Base-by-base conservation (phyloP, 1,140 invertebrate species). In the Sogatella furcifera region DNA sequence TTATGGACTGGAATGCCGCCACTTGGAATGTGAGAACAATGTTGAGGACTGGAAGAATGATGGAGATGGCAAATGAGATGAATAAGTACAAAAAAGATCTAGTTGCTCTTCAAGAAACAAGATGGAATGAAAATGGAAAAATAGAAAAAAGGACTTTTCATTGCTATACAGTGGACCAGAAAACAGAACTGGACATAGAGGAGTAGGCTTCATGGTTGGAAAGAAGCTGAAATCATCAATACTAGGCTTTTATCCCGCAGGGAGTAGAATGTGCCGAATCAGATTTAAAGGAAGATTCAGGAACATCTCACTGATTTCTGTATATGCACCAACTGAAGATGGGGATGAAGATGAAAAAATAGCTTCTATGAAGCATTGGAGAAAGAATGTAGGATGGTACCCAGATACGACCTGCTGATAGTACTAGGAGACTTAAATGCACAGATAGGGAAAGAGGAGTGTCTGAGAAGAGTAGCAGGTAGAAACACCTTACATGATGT, bases 311-410 rank as follows among this genome's bases (percentile, higher is more conserved):
- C 5, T 46, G 5, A 46, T 46, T 13, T 46, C 19, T 5, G 19
- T 13, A 46, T 46, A 19, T 46, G 44, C n/a, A 46, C 44, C n/a
- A 46, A 15, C 44, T 46, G 19, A 46, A 13, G 44, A 46, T 46
- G 44, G 19, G 13, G 44, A 46, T 4, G 19, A 46, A 46, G 44
- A 10, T 31, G 31, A 31, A 31, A 31, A 31, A 31, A 31, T 31
- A 5, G 10, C 10, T 31, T 31, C 10, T 31, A 31, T 10, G 31
- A 58, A 55, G 38, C 19, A 28, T 31, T 57, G 9, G 44, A 52
- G 34, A 42, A 57, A 59, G 42, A 52, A 62, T 53, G 53, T n/a
- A 31, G 53, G 53, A 53, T 31, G 31, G 31, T 31, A 31, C 31
- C 31, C 10, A 31, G 31, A 31, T 5, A 31, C 4, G 31, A 31